Base-by-base conservation (phyloP, 2,113 vertebrate genomes). In the Dryoscopus gambensis region DNA sequence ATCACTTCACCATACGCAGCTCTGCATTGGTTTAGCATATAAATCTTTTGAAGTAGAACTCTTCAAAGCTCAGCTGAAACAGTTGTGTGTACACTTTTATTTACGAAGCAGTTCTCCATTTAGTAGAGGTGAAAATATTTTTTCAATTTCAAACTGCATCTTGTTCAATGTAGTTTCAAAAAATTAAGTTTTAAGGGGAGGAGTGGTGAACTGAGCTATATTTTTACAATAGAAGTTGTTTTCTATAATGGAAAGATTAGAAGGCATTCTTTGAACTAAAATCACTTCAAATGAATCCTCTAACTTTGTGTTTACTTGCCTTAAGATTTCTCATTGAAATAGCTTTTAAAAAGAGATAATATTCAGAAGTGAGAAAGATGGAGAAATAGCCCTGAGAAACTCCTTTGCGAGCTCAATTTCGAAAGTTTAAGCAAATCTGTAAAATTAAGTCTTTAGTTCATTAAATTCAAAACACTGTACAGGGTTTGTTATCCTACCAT, bases 141-240 rank as follows among this genome's bases (percentile, higher is more conserved):
- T 77, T 68, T 92, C 13, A 17, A 3, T 89, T 97, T 97, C 67
- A 87, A 65, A 74, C 56, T 21, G 2, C 15, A 31, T 90, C 64
- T 87, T 95, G 75, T 63, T 94, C 33, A 86, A 65, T 76, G 17
- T 44, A 81, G 17, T 68, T 94, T 89, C 4, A 44, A 77, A 55
- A 76, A 71, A 77, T 64, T 83, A 65, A 22, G 30, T 97, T 97
- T 97, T 95, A 95, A 96, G 81, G 42, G n/a, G 44, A 85, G 60
- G 31, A 21, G 52, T 50, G 9, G 20, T 28, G 49, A 94, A 79
- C 39, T 74, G 87, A 59, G 13, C 60, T 93, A 17, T 62, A n/a
- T 37, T 93, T 87, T 84, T 87, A 47, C 49, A 47, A 33, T 40
- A 79, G 2, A 93, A 92, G 42, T 35, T 77, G 7, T 70, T 95